Evolutionary conservation across 2,888 invertebrate species (phyloP).

Genomic region (Plagiodera versicolora): DNA sequence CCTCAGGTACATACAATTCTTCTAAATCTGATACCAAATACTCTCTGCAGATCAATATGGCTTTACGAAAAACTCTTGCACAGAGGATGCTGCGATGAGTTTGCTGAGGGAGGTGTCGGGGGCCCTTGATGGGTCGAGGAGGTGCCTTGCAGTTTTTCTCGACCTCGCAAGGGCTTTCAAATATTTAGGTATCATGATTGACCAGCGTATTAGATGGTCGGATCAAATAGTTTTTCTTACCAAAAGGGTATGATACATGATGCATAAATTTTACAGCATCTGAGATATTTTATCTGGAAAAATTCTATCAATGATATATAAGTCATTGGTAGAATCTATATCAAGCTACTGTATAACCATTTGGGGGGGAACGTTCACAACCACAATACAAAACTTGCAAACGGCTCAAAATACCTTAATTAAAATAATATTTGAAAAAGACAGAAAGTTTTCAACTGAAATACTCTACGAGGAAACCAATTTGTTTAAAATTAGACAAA

Average conservation of each 20-base stretch:
- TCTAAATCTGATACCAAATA: too few species aligned
- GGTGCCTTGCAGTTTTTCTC: constrained; percentile 3
- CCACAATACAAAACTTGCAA: not conserved
- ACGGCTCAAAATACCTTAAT: not conserved
- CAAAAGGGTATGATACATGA: not conserved
- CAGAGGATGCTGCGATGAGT: constrained; percentile 2
- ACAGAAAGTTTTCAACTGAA: not conserved
- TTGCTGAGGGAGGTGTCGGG: not conserved
- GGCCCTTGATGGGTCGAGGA: not conserved
- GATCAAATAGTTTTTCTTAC: not conserved
- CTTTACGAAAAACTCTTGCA: too few species aligned
- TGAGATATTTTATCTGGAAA: not conserved
- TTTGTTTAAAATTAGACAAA: too few species aligned
- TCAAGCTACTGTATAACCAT: not conserved
- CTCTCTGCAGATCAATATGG: too few species aligned
- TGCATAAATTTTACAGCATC: not conserved
- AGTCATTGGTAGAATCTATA: not conserved
- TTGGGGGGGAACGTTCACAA: not conserved
- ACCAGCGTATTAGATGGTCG: not conserved
- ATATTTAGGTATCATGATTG: not conserved
- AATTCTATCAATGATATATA: not conserved
- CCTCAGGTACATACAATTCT: too few species aligned
- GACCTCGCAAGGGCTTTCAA: constrained; percentile 17
- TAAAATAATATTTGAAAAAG: not conserved
- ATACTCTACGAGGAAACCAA: not conserved